phyloP scores from a whole-genome alignment of 2,113 vertebrate species.

The Mesoclemmys tuberculata region DNA sequence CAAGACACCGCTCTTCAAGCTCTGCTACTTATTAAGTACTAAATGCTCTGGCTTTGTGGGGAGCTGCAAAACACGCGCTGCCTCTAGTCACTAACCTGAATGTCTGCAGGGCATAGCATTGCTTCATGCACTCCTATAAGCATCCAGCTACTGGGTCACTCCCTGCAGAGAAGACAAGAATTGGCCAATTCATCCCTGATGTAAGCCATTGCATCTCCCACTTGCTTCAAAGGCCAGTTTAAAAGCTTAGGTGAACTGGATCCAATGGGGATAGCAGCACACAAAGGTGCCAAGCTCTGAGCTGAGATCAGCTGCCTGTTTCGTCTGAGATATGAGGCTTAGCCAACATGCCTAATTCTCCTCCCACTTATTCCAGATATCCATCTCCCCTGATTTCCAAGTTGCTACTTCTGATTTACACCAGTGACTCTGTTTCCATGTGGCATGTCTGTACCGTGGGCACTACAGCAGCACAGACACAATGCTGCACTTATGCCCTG shows the following conservation, averaged over 20 bases:
- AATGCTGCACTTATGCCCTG: not conserved
- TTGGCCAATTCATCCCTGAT: rapidly evolving
- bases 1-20: not conserved
- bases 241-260: not conserved
- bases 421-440: slow-evolving; percentile 12
- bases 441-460: too few species aligned
- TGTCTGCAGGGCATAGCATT: not conserved
- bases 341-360: slow-evolving; percentile 20
- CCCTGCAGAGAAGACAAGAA: not conserved
- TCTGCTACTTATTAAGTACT: not conserved
- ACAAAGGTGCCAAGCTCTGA: not conserved
- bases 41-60: not conserved
- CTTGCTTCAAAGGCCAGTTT: not conserved
- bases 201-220: not conserved
- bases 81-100: not conserved
- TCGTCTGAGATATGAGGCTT: slow-evolving; percentile 31
- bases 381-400: slow-evolving; percentile 24
- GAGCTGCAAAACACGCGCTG: not conserved
- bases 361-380: slow-evolving; percentile 50
- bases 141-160: not conserved
- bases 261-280: not conserved
- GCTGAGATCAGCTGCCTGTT: slow-evolving; percentile 21
- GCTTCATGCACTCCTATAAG: rapidly evolving
- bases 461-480: too few species aligned
- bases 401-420: slow-evolving; percentile 46